These are phyloP conservation scores for Yponomeuta evonymella DNA, from an alignment of 2,888 invertebrate genomes.

Conservation along the genomic window DNA sequence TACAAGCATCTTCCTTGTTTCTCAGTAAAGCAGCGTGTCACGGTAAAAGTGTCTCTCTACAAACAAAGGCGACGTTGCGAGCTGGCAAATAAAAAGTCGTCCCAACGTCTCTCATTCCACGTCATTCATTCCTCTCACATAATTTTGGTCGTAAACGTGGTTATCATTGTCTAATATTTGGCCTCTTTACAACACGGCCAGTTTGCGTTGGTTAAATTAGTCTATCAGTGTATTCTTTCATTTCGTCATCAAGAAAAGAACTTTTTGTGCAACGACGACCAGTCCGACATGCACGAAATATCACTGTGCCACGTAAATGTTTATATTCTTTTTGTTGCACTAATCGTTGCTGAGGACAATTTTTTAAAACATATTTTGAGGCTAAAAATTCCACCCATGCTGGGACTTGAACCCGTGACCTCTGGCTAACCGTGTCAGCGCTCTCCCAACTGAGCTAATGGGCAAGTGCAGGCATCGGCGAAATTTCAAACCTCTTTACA, in stretches of 20 bases:
- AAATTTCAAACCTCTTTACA: too few species aligned
- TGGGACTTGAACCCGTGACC: too few species aligned
- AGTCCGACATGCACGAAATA: too few species aligned
- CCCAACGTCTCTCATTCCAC: constrained; percentile 38
- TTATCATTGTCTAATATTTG: constrained; percentile 64
- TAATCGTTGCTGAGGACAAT: too few species aligned
- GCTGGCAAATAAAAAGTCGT: constrained; percentile 52
- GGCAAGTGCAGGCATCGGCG: too few species aligned
- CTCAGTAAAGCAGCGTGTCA: constrained; percentile 37
- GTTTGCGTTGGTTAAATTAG: constrained; percentile 7
- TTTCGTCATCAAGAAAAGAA: not conserved
- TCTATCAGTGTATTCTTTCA: not conserved
- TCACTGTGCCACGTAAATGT: too few species aligned
- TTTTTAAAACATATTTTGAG: too few species aligned
- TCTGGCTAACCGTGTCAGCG: too few species aligned
- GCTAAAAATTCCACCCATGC: too few species aligned
- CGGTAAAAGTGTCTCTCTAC: constrained; percentile 42
- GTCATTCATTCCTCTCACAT: constrained; percentile 47
- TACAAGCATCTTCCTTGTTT: constrained; percentile 48
- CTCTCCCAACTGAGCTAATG: too few species aligned
- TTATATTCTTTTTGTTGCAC: too few species aligned
- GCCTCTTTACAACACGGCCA: constrained; percentile 44
- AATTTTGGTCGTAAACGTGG: constrained; percentile 40
- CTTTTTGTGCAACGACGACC: not conserved
- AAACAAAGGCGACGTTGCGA: constrained; percentile 51